Percentiles rank a stretch among this genome's conserved stretches.
Evolutionary conservation across 2,113 vertebrate species (phyloP).

Genomic region (Podocnemis expansa): DNA sequence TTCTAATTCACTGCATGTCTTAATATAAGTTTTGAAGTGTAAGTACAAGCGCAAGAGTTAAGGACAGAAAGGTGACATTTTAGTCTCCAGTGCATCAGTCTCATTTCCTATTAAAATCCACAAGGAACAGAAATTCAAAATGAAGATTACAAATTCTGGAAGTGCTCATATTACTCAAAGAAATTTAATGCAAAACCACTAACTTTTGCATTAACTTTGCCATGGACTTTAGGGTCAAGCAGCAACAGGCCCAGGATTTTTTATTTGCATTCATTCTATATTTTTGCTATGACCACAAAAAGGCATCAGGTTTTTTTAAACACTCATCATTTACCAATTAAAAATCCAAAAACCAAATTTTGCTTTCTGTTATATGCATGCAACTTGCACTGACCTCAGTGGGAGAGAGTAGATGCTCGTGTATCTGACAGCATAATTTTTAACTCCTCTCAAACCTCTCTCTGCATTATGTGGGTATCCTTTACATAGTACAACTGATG

Average conservation of each 20-base stretch:
- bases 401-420: neutral
- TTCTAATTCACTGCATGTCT: slow-evolving; percentile 47
- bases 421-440: neutral
- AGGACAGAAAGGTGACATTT: neutral
- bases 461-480: neutral
- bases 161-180: neutral
- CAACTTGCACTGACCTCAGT: neutral
- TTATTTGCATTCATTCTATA: neutral
- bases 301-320: neutral
- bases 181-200: neutral
- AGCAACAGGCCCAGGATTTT: neutral
- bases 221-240: neutral
- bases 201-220: neutral
- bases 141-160: neutral
- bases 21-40: slow-evolving; percentile 32
- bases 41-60: neutral
- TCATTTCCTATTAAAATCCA: neutral
- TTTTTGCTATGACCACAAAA: neutral
- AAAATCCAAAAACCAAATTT: neutral
- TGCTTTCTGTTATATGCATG: neutral
- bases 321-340: neutral
- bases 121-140: slow-evolving; percentile 4
- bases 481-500: slow-evolving; percentile 22
- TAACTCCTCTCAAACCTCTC: neutral
- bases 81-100: neutral